Conservation (phyloP, 2,888 invertebrate species). For the Chrysopilus asiliformis region DNA sequence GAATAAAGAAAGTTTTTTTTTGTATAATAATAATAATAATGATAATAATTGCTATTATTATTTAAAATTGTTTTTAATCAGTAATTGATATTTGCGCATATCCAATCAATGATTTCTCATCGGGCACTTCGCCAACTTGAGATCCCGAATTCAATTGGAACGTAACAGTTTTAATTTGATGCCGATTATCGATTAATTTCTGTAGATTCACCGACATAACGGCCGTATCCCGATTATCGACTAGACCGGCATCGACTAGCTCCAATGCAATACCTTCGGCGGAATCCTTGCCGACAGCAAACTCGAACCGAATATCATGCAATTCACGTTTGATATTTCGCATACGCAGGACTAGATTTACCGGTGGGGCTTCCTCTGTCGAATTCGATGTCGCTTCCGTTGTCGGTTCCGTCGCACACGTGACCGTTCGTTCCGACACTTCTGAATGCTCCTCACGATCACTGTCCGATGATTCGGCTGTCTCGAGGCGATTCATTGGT, state of each 20-base stretch:
- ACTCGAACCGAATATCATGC: constrained; percentile 97
- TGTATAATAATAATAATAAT: too few relatives aligned
- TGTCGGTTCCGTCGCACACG: constrained; percentile 34
- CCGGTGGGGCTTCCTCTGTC: constrained; percentile 39
- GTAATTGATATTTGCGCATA: constrained; percentile 95
- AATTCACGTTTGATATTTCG: constrained; percentile 81
- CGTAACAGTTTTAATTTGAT: constrained; percentile 59
- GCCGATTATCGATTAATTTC: constrained; percentile 66
- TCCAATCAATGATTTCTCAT: constrained; percentile 90
- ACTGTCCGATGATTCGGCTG: constrained; percentile 47
- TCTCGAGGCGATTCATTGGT: constrained; percentile 47
- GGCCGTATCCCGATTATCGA: constrained; percentile 78
- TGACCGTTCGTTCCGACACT: constrained; percentile 36
- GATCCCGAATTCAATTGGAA: constrained; percentile 70
- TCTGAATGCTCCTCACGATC: constrained; percentile 39
- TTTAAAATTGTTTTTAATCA: constrained; percentile 50
- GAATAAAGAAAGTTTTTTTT: too few relatives aligned
- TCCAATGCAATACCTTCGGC: constrained; percentile 90
- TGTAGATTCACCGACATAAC: constrained; percentile 91
- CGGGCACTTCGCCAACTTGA: constrained; percentile 65
- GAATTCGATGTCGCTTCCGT: constrained; percentile 32
- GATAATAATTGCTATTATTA: too few relatives aligned
- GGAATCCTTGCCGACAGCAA: constrained; percentile 75
- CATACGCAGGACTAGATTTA: constrained; percentile 81
- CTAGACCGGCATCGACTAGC: constrained; percentile 86